Evolutionary conservation across 2,113 vertebrate genomes (phyloP).

Genomic region (Oryzias woworae): DNA sequence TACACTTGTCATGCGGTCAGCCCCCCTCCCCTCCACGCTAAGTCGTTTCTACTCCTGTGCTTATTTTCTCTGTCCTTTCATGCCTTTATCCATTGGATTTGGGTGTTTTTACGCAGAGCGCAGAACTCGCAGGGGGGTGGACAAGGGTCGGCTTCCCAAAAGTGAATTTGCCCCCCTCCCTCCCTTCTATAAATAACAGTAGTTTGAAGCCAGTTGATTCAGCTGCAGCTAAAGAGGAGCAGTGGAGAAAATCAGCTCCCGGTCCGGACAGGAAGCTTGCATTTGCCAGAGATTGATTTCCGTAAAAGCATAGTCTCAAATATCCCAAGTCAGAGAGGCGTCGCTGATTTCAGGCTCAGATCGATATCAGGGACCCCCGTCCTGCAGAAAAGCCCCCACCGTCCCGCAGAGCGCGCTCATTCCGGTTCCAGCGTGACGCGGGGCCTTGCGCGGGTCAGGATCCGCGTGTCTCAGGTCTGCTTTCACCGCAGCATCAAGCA

Average conservation of each 20-base stretch:
- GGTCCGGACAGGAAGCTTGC: conserved; percentile 52
- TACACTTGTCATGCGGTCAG: conserved; percentile 47
- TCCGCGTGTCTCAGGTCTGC: conserved; percentile 45
- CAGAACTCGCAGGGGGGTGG: conserved; percentile 15
- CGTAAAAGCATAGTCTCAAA: conserved; percentile 64
- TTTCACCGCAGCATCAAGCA: conserved; percentile 60
- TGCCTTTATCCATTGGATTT: no score
- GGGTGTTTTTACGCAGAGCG: background rate
- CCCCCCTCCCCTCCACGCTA: no score
- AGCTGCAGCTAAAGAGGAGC: conserved; percentile 10
- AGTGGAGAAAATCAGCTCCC: conserved; percentile 22
- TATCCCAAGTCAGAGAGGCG: conserved; percentile 63
- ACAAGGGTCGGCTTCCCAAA: conserved; percentile 3
- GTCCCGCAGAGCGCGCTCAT: conserved; percentile 7
- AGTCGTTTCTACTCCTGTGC: no score
- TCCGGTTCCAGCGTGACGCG: background rate
- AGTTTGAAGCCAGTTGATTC: conserved; percentile 41
- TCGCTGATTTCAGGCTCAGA: conserved; percentile 53
- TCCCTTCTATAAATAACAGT: conserved; percentile 34
- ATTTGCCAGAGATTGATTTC: conserved; percentile 61
- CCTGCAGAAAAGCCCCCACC: conserved; percentile 30
- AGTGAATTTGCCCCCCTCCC: conserved; percentile 13
- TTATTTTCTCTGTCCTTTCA: no score
- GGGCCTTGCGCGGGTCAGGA: conserved; percentile 31
- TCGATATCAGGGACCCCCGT: conserved; percentile 58